These are phyloP conservation scores for Rutpela maculata DNA, from an alignment of 2,888 invertebrate genomes.

Conservation along the genomic window DNA sequence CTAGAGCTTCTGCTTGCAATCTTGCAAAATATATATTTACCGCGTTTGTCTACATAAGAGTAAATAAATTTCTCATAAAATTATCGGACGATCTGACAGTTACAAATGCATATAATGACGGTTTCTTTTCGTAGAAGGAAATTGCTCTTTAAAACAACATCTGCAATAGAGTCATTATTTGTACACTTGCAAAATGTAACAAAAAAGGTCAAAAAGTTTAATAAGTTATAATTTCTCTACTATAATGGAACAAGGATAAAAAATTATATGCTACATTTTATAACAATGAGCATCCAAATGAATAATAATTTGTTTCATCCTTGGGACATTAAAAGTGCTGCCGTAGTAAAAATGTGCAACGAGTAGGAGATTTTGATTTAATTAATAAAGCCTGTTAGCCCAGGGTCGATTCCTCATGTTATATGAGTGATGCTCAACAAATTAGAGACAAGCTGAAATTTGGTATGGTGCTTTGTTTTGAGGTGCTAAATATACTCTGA, in stretches of 20 bases:
- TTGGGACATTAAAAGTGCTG: background rate
- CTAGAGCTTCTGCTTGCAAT: slow-evolving; percentile 14
- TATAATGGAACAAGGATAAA: slow-evolving; percentile 47
- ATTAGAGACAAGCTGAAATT: no score
- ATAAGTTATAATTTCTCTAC: slow-evolving; percentile 45
- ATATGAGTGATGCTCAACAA: no score
- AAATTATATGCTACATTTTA: slow-evolving; percentile 32
- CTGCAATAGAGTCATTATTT: slow-evolving; percentile 59
- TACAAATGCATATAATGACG: slow-evolving; percentile 47
- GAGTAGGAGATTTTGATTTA: background rate
- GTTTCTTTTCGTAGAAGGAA: slow-evolving; percentile 57
- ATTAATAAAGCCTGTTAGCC: no score
- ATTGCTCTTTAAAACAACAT: slow-evolving; percentile 55
- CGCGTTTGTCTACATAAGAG: slow-evolving; percentile 17
- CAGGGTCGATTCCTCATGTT: no score
- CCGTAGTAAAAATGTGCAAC: background rate
- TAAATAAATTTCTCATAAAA: slow-evolving; percentile 49
- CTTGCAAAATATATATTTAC: slow-evolving; percentile 32
- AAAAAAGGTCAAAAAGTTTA: slow-evolving; percentile 51
- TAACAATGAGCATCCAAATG: slow-evolving; percentile 4
- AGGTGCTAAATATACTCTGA: no score
- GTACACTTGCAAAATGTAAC: slow-evolving; percentile 56
- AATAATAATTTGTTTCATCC: background rate
- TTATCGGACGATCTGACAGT: slow-evolving; percentile 50
- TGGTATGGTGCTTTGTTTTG: no score